phyloP scores from a whole-genome alignment of 2,888 invertebrate genomes.

The Clistopyga incitator region DNA sequence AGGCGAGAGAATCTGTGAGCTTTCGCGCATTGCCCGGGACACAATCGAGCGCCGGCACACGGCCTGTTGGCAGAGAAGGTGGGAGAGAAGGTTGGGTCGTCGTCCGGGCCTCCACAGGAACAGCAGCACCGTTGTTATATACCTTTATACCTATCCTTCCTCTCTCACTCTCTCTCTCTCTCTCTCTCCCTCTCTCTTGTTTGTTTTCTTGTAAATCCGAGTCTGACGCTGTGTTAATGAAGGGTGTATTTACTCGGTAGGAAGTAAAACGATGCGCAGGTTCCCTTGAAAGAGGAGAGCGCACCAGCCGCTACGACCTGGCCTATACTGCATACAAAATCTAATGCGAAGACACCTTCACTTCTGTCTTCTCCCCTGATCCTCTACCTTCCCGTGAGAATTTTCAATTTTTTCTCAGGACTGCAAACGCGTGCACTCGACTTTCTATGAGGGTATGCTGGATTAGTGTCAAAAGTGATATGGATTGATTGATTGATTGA shows the following conservation, averaged over 20 bases:
- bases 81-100: constrained; percentile 6
- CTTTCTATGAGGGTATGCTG: no score
- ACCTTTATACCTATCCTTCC: constrained; percentile 28
- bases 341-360: background rate
- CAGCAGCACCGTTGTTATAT: constrained; percentile 37
- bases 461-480: no score
- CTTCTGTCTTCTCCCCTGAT: background rate
- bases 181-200: constrained; percentile 65
- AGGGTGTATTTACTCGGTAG: constrained; percentile 77
- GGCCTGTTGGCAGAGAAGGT: constrained; percentile 27
- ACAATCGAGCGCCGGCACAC: constrained; percentile 58
- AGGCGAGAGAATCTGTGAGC: constrained; percentile 65
- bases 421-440: background rate
- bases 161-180: constrained; percentile 35
- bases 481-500: no score
- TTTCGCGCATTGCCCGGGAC: constrained; percentile 60
- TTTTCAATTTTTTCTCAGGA: background rate
- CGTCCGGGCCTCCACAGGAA: constrained; percentile 35
- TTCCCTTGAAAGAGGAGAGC: constrained; percentile 16
- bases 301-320: constrained; percentile 39
- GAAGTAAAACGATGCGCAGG: constrained; percentile 73
- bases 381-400: background rate
- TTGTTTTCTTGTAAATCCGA: constrained; percentile 75
- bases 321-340: background rate
- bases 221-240: constrained; percentile 78